Conservation (phyloP, 2,888 invertebrate species). For the Parapristionchus giblindavisi region DNA sequence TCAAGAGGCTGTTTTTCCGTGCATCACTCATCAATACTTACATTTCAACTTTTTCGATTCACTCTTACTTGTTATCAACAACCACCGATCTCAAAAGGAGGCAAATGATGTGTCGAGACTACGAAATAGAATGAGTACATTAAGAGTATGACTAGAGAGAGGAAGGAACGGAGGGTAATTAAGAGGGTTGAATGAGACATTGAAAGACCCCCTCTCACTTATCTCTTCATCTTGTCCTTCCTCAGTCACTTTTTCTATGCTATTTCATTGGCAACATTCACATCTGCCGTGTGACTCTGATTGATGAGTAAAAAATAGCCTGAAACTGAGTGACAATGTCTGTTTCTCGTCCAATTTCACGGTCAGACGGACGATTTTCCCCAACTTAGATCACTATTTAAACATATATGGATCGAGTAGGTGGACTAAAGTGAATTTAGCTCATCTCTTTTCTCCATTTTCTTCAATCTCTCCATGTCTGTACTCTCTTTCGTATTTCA, state of each 20-base stretch:
- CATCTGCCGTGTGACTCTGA: conserved; percentile 36
- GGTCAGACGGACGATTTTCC: background rate
- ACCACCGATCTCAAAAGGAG: conserved; percentile 15
- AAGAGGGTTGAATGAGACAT: conserved; percentile 3
- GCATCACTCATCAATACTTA: no score
- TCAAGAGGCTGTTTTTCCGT: background rate
- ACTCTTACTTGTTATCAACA: no score
- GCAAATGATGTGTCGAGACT: conserved; percentile 22
- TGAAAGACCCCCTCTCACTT: conserved; percentile 6
- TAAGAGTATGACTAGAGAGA: conserved; percentile 7
- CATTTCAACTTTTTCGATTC: no score
- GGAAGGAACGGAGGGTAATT: conserved; percentile 23
- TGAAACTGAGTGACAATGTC: background rate
- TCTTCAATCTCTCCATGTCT: background rate
- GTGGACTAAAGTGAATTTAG: conserved; percentile 1
- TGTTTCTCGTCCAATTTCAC: no score
- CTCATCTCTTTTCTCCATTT: conserved; percentile 5
- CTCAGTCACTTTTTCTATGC: conserved; percentile 2
- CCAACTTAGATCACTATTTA: background rate
- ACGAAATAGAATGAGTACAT: background rate
- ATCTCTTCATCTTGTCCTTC: background rate
- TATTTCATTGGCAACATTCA: no score
- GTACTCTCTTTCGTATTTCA: background rate
- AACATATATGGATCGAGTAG: background rate
- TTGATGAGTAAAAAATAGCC: conserved; percentile 33